Percentiles rank a stretch among this genome's conserved stretches.
These are phyloP conservation scores for Bombus balteatus DNA, from an alignment of 1,140 invertebrate species.

Conservation along the genomic window DNA sequence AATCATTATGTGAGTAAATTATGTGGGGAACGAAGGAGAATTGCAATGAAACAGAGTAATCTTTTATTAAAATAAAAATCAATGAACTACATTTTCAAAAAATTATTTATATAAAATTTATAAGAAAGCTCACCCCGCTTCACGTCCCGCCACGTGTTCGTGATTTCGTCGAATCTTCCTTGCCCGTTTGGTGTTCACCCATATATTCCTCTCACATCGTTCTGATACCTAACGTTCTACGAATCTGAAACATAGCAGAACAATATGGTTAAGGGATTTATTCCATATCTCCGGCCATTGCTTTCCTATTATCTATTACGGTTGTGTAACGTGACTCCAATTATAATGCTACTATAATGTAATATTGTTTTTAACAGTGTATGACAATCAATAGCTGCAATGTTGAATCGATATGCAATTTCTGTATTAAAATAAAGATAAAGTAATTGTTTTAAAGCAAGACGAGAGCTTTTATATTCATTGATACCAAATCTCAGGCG, in stretches of 20 bases:
- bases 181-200: constrained; percentile 65
- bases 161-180: constrained; percentile 77
- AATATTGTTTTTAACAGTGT: not conserved
- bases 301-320: not conserved
- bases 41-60: too few species aligned
- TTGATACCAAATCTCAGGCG: not conserved
- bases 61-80: not conserved
- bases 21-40: too few species aligned
- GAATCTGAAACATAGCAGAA: constrained; percentile 9
- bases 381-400: not conserved
- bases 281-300: too few species aligned
- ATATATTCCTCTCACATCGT: constrained; percentile 71
- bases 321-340: too few species aligned
- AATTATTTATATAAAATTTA: not conserved
- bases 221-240: constrained; percentile 37
- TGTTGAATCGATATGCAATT: not conserved
- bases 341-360: not conserved
- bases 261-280: not conserved
- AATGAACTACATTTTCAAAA: not conserved
- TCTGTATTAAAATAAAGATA: not conserved
- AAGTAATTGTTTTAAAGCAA: not conserved
- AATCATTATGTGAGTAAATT: too few species aligned
- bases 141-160: constrained; percentile 79
- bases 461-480: not conserved
- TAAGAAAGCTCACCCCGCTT: constrained; percentile 76